Conservation (phyloP, 2,797 vertebrate genomes). For the Mergus octosetaceus region DNA sequence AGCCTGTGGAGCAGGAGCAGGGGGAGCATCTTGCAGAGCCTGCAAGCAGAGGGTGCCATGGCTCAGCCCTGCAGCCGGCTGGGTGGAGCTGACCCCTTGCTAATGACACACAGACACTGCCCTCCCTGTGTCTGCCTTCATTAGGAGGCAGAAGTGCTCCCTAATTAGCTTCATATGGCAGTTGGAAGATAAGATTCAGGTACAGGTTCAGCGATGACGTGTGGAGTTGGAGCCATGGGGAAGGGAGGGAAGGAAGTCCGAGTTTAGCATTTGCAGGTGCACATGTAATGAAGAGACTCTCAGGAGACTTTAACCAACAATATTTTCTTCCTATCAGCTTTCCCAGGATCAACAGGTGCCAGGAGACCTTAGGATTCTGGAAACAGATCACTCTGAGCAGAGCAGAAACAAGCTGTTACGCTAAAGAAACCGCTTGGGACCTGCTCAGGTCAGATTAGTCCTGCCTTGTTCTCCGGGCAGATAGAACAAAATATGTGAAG, state of each 20-base stretch:
- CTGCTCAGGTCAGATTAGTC: neutral
- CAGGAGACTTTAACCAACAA: neutral
- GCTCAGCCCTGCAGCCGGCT: neutral
- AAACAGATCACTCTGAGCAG: neutral
- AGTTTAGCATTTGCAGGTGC: neutral
- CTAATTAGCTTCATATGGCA: neutral
- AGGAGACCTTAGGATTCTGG: neutral
- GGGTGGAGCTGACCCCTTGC: neutral
- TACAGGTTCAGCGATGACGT: neutral
- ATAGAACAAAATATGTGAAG: neutral
- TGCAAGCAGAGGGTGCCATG: neutral
- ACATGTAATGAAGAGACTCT: neutral
- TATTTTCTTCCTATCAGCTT: neutral
- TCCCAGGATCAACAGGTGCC: neutral
- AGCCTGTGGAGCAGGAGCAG: neutral
- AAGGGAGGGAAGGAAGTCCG: accelerated
- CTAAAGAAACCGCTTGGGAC: neutral
- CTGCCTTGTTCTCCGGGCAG: neutral
- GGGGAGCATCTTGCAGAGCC: neutral
- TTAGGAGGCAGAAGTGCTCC: neutral
- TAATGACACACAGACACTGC: neutral
- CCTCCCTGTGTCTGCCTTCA: neutral
- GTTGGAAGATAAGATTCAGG: neutral
- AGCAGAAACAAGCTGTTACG: neutral
- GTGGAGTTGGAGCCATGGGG: accelerated